phyloP scores from a whole-genome alignment of 2,888 invertebrate genomes.

The Meiosimyza platycephala region DNA sequence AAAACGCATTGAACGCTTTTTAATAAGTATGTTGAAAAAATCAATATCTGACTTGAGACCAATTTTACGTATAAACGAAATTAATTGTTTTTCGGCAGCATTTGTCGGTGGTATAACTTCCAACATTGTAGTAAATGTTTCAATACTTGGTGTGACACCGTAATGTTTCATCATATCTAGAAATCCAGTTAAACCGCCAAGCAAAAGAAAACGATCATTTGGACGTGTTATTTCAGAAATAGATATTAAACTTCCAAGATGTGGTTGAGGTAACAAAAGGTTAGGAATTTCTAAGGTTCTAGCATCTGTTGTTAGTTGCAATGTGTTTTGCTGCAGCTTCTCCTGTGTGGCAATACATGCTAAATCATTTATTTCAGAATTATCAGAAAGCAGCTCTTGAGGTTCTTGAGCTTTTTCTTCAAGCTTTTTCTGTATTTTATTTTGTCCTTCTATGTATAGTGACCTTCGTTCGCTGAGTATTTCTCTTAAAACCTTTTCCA shows the following conservation, averaged over 20 bases:
- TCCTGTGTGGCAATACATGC: no score
- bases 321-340: background rate
- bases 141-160: slow-evolving; percentile 78
- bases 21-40: slow-evolving; percentile 89
- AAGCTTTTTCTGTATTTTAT: background rate
- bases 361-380: slow-evolving; percentile 17
- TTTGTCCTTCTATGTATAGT: background rate
- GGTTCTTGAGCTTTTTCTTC: background rate
- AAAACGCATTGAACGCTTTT: slow-evolving; percentile 77
- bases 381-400: background rate
- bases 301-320: slow-evolving; percentile 2
- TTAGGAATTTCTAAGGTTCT: slow-evolving; percentile 71
- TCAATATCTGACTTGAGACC: slow-evolving; percentile 79
- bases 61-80: slow-evolving; percentile 72
- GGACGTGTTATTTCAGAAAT: slow-evolving; percentile 72
- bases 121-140: slow-evolving; percentile 82
- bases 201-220: slow-evolving; percentile 77
- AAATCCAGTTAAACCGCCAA: slow-evolving; percentile 83
- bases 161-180: slow-evolving; percentile 78
- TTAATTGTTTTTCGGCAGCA: slow-evolving; percentile 76
- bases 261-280: slow-evolving; percentile 72
- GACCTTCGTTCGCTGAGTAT: slow-evolving; percentile 46
- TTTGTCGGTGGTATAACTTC: slow-evolving; percentile 76
- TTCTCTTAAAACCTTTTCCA: slow-evolving; percentile 69
- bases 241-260: slow-evolving; percentile 73